A percentile compares a stretch with the other conserved stretches of the same genome.
phyloP scores from a whole-genome alignment of 2,888 invertebrate species.

The Leptopilina syphax region DNA sequence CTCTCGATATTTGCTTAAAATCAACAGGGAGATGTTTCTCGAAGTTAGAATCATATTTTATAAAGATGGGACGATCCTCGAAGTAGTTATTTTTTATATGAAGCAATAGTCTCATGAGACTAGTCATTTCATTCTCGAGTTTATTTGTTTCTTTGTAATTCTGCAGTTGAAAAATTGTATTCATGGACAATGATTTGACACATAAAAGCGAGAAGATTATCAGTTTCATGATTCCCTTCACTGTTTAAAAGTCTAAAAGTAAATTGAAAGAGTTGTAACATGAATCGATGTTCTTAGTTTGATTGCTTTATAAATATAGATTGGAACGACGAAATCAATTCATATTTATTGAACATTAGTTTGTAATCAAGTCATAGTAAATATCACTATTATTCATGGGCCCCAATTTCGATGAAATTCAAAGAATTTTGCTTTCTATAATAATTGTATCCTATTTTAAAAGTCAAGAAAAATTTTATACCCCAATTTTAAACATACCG shows the following conservation, averaged over 20 bases:
- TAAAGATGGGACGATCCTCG: slow-evolving; percentile 34
- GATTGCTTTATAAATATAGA: slow-evolving; percentile 16
- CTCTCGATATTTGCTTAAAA: slow-evolving; percentile 37
- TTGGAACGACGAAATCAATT: neutral
- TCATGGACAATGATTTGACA: slow-evolving; percentile 21
- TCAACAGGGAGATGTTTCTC: slow-evolving; percentile 45
- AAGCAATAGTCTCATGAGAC: slow-evolving; percentile 45
- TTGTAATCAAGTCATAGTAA: neutral
- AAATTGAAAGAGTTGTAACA: neutral
- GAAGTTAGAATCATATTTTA: slow-evolving; percentile 48
- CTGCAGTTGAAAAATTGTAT: neutral
- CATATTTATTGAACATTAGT: slow-evolving; percentile 31
- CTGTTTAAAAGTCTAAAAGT: neutral
- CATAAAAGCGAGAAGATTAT: slow-evolving; percentile 1
- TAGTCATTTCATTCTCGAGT: slow-evolving; percentile 11
- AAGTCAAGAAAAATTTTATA: too few relatives aligned
- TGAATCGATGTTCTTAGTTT: slow-evolving; percentile 1
- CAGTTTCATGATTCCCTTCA: slow-evolving; percentile 23
- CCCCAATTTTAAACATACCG: too few relatives aligned
- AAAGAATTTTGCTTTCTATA: too few relatives aligned
- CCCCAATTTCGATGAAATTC: too few relatives aligned
- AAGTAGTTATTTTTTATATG: slow-evolving; percentile 39
- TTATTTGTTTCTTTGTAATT: neutral
- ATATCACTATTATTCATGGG: too few relatives aligned
- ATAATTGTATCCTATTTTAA: too few relatives aligned